phyloP scores from a whole-genome alignment of 2,113 vertebrate species.

The Larimichthys crocea region DNA sequence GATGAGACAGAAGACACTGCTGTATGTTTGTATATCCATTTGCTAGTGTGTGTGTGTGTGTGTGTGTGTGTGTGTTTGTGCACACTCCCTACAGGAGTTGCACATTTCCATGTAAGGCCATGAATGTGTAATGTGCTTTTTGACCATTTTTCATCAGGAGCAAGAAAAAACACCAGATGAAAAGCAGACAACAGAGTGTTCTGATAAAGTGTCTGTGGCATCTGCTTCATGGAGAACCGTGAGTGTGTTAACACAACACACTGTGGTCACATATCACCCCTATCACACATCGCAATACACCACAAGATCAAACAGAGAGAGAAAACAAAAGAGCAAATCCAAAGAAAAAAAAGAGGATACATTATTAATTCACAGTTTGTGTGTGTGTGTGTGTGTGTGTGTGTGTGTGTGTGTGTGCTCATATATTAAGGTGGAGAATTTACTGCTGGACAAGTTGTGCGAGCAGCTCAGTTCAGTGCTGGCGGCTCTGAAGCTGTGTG shows the following conservation, averaged over 20 bases:
- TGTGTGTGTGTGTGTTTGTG: neutral
- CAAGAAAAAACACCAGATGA: conserved; percentile 33
- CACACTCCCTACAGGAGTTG: neutral
- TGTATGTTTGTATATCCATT: neutral
- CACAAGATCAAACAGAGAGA: conserved; percentile 23
- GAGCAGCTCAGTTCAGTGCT: conserved; percentile 65
- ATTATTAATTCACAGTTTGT: conserved; percentile 42
- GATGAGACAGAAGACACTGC: neutral
- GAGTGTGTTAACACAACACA: conserved; percentile 54
- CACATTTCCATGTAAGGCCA: neutral
- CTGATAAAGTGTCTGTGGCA: conserved; percentile 37
- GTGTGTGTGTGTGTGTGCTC: neutral
- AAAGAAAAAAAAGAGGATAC: conserved; percentile 22
- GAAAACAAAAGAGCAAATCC: conserved; percentile 30
- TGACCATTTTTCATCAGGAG: conserved; percentile 32
- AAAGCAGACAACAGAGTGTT: conserved; percentile 32
- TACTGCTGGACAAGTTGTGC: conserved; percentile 61
- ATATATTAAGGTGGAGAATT: conserved; percentile 67
- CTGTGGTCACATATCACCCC: conserved; percentile 34
- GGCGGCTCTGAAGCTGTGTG: conserved; percentile 60
- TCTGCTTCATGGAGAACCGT: conserved; percentile 65
- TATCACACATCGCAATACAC: conserved; percentile 5
- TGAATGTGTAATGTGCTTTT: neutral
- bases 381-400: neutral
- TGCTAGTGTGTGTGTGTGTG: neutral